These are phyloP conservation scores for Drosophila falleni DNA, from an alignment of 2,888 invertebrate genomes.

Conservation along the genomic window DNA sequence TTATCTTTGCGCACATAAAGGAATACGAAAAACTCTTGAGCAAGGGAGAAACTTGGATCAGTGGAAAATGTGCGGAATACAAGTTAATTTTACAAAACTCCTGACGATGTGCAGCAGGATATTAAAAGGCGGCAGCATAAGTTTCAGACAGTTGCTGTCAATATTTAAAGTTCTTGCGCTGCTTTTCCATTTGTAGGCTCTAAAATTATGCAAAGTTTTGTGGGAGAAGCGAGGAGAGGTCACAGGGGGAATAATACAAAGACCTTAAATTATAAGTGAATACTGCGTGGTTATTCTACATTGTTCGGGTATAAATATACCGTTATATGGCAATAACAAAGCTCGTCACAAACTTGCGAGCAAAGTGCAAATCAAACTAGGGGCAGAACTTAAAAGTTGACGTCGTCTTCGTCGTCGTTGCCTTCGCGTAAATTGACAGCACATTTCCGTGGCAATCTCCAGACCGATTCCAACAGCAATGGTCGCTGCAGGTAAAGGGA, in stretches of 20 bases:
- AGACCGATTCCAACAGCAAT: conserved; percentile 7
- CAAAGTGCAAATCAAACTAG: conserved; percentile 62
- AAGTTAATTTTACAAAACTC: conserved; percentile 28
- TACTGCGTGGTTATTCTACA: conserved; percentile 28
- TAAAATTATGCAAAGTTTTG: conserved; percentile 15
- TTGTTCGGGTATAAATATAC: conserved; percentile 34
- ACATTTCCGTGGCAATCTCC: conserved; percentile 74
- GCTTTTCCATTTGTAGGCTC: conserved; percentile 18
- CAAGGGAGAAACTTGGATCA: conserved; percentile 35
- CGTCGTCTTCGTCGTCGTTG: conserved; percentile 1
- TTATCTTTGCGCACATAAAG: conserved; percentile 1
- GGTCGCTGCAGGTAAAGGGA: conserved; percentile 1
- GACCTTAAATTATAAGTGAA: conserved; percentile 23
- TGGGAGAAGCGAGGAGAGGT: background rate
- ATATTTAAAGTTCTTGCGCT: conserved; percentile 48
- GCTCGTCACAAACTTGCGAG: conserved; percentile 31
- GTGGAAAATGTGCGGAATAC: conserved; percentile 28
- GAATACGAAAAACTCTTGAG: background rate
- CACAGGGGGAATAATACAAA: background rate
- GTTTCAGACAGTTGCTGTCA: conserved; percentile 63
- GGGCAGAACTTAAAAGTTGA: conserved; percentile 58
- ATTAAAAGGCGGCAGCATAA: conserved; percentile 35
- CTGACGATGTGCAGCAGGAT: conserved; percentile 17
- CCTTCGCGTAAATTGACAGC: conserved; percentile 71
- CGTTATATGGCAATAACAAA: conserved; percentile 37